Base-by-base conservation (phyloP, 2,113 vertebrate species). In the Gasterosteus aculeatus region DNA sequence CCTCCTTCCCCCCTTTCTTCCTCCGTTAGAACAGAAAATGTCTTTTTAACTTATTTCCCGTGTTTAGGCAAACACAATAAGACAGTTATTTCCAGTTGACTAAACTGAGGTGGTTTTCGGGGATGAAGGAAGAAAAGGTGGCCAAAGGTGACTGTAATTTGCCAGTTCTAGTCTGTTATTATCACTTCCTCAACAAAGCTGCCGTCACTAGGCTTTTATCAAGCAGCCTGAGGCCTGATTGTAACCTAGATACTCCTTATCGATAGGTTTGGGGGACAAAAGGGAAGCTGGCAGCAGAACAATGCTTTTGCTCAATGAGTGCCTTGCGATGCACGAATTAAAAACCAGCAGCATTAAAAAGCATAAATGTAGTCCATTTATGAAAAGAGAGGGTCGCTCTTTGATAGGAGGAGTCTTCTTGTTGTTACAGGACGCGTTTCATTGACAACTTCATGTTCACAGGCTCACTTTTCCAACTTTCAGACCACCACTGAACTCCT, bases 111-210 rank as follows among this genome's bases (percentile, higher is more conserved):
- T 47, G 54, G 14, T 69, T 42, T 49, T 7, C 3, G 41, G 38
- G n/a, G 46, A 71, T 3, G 8, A 67, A 51, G 75, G 62, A 14
- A 39, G 31, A 41, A 18, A 10, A 53, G 77, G 39, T 38, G 58
- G 60, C 56, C 67, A 67, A 74, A 61, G 51, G 80, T 56, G 59
- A 63, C 31, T 70, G 38, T 78, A 75, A 85, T 84, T 75, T 80
- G 69, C 62, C 57, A 64, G 74, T 64, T 82, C 49, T 81, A 84
- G 68, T 38, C 26, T 12, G 58, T 49, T 85, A 89, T 88, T 91
- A 92, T 77, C 62, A 63, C 82, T 88, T 85, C 81, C 80, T 77
- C 58, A 76, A 78, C 74, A 75, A 85, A 72, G 74, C 81, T 69
- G 74, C 65, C 35, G 3, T 81, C 77, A 65, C 72, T 66, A 47